Base-by-base conservation (phyloP, 2,113 vertebrate genomes). In the Stigmatopora argus region DNA sequence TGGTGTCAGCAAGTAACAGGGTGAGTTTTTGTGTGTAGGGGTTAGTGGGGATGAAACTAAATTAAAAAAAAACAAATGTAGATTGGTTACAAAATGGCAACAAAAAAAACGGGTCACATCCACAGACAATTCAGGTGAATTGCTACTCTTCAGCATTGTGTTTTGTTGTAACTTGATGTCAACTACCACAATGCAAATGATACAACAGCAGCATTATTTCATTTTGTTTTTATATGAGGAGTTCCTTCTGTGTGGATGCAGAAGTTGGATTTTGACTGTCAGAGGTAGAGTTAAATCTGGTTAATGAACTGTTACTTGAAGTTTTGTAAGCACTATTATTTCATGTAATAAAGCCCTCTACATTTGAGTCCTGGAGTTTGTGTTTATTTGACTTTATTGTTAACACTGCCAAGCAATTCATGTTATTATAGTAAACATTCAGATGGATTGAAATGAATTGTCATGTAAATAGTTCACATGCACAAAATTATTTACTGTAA, bases 321-420 rank as follows among this genome's bases (percentile, higher is more conserved):
- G 75, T 85, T 89, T 89, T 90, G 73, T 89, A 84, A 86, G 83
- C 81, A 81, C 73, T 65, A 79, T 74, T 74, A 77, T 80, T 82
- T 79, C 76, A 80, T 85, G 77, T 70, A 90, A 87, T 91, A 91
- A 90, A 90, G 64, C 71, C 81, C 77, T 85, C 79, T 85, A 70
- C 83, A 89, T 90, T 90, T 90, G 81, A 86, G 53, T 38, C 34
- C 17, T 13, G 4, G 8, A 15, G 47, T 77, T 74, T 69, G 34
- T 65, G 41, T 44, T 26, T 17, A 6, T 57, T 64, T 52, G 5
- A 8, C 48, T 8, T 61, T 60, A 64, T 11, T 71, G 65, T 12
- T 41, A 46, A 56, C 47, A 17, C 21, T 4, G 53, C 23, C 18
- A 3, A 19, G 34, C 46, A 11, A 14, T 17, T 11, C 8, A 58